A percentile compares a stretch with the other conserved stretches of the same genome.
Conservation (phyloP, 2,888 invertebrate genomes). For the Caradrina clavipalpis region DNA sequence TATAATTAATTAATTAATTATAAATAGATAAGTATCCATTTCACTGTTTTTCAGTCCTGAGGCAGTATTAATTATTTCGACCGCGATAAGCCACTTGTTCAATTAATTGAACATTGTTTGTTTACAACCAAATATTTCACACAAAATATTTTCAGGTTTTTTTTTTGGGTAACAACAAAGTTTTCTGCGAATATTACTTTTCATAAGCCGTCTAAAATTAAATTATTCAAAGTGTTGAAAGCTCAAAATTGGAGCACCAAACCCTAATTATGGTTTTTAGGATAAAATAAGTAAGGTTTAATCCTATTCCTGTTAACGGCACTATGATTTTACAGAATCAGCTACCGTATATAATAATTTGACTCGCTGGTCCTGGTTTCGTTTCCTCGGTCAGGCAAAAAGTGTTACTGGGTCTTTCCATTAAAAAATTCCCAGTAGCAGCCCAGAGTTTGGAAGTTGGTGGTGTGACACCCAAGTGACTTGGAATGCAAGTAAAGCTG, state of each 20-base stretch:
- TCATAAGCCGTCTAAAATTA: neutral
- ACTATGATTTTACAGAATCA: constrained; percentile 23
- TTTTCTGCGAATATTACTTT: constrained; percentile 4
- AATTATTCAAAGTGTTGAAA: constrained; percentile 29
- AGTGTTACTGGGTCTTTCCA: no score
- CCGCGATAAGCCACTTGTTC: neutral
- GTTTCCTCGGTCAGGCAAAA: no score
- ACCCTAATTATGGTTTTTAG: constrained; percentile 2
- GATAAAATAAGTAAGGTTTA: constrained; percentile 6
- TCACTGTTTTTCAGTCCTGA: no score
- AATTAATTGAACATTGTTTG: no score
- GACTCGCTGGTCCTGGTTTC: no score
- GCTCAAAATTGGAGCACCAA: neutral
- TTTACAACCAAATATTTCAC: neutral
- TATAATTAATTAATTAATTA: no score
- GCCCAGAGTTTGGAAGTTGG: no score
- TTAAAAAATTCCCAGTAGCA: no score
- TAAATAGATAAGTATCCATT: no score
- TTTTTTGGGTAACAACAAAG: no score
- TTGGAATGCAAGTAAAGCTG: no score
- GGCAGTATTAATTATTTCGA: neutral
- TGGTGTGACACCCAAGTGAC: no score
- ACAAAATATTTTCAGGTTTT: neutral
- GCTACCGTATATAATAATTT: constrained; percentile 13
- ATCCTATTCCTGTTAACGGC: constrained; percentile 12